Evolutionary conservation across 1,140 invertebrate genomes (phyloP), one percentile per base, ranked within the genome.

Genomic region (Linepithema humile): DNA sequence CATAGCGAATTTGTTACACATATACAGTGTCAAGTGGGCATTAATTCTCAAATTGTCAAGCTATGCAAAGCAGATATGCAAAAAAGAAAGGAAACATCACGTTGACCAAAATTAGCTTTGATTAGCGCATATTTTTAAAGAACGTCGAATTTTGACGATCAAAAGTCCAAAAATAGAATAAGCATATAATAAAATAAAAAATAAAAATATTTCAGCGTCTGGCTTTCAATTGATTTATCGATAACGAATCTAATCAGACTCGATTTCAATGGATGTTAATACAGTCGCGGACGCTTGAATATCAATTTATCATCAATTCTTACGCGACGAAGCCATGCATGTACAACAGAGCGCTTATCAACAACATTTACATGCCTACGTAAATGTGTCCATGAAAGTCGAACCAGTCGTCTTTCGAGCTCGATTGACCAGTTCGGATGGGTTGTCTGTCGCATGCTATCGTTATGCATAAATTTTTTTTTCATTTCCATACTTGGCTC

Each of bases 381-480:
- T 26, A 15, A n/a, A 20, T 15, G 3, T 62, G 17, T 5, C 40
- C 32, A 20, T 60, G 65, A 72, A 87, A 87, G 65, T 83, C 55
- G 60, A 90, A 87, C 45, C 87, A 85, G 83, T 73, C 48, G 72
- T 85, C 48, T 45, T n/a, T 20, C 29, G n/a, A 85, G 32, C 20
- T n/a, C 35, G 62, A 75, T 70, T 50, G 20, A 10, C 10, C 67
- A 12, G 64, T n/a, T 40, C 15, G 29, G 23, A 26, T 75, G 10
- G 38, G 62, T 17, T 4, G 53, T 6, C 38, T 32, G 12, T 72
- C 29, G 4, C 69, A 59, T 77, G 17, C n/a, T 38, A n/a, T 45
- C 29, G 0, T n/a, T 29, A 15, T 15, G 20, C 6, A 35, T 35
- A 62, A 62, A n/a, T n/a, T n/a, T 55, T 83, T 59, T 86, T 77